A percentile compares a stretch with the other conserved stretches of the same genome.
Evolutionary conservation across 2,113 vertebrate genomes (phyloP).

Genomic region (Nerophis lumbriciformis): DNA sequence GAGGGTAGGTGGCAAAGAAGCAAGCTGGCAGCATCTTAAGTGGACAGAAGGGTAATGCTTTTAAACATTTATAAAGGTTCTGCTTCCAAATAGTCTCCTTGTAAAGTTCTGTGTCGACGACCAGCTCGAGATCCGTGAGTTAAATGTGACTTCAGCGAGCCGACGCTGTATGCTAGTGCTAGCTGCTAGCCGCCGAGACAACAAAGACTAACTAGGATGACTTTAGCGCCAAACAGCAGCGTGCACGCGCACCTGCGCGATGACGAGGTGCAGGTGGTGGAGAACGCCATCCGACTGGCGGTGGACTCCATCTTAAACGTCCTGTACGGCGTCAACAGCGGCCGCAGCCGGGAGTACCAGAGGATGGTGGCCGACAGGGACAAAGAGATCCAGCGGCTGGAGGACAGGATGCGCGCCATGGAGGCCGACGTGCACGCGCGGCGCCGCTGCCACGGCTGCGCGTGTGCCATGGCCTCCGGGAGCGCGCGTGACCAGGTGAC

Average conservation of each 20-base stretch:
- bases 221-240: slow-evolving; percentile 19
- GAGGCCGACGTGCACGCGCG: slow-evolving; percentile 42
- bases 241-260: slow-evolving; percentile 39
- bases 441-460: slow-evolving; percentile 24
- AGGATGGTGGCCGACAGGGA: slow-evolving; percentile 60
- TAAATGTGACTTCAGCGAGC: neutral
- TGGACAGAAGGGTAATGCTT: neutral
- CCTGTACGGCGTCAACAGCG: slow-evolving; percentile 47
- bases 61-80: neutral
- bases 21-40: neutral
- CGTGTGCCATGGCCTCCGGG: slow-evolving; percentile 10
- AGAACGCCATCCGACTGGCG: slow-evolving; percentile 56
- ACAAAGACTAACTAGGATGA: slow-evolving; percentile 24
- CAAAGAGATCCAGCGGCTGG: slow-evolving; percentile 60
- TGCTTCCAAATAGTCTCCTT: neutral
- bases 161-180: neutral
- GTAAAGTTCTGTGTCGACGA: neutral
- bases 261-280: slow-evolving; percentile 55
- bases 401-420: slow-evolving; percentile 35
- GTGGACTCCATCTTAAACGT: slow-evolving; percentile 62
- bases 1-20: no score
- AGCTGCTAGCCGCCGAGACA: neutral
- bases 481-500: neutral
- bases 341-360: slow-evolving; percentile 42
- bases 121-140: fast-evolving